Percentiles rank a stretch among this genome's conserved stretches.
These are phyloP conservation scores for Chionis minor DNA, from an alignment of 2,113 vertebrate genomes.

Conservation along the genomic window DNA sequence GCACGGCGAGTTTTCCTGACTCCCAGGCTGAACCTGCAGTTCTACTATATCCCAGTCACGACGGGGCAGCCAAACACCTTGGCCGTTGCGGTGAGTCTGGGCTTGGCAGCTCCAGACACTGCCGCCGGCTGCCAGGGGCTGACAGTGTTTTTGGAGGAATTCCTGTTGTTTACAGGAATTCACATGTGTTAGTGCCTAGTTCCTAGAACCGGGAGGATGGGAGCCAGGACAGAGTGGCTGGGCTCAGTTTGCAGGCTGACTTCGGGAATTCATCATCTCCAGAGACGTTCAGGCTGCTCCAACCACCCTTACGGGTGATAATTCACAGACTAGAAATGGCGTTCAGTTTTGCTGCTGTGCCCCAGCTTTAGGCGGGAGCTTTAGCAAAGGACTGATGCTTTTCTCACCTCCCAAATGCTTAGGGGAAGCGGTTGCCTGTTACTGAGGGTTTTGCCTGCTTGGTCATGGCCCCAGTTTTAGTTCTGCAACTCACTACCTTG, in stretches of 20 bases:
- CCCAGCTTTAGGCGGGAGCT: neutral
- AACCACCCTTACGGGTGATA: neutral
- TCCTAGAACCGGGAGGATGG: neutral
- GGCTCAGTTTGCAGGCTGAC: neutral
- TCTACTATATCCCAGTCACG: conserved; percentile 89
- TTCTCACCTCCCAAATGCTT: neutral
- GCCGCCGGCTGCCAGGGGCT: neutral
- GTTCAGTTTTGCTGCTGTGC: neutral
- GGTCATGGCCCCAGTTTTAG: neutral
- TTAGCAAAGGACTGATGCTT: neutral
- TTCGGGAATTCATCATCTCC: neutral
- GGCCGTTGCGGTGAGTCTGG: conserved; percentile 59
- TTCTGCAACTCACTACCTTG: neutral
- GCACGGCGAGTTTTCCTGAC: conserved; percentile 84
- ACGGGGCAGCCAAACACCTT: neutral
- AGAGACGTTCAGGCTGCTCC: neutral
- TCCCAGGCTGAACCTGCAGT: conserved; percentile 85
- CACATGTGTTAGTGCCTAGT: rapidly evolving
- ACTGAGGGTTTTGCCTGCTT: neutral
- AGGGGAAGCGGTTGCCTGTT: neutral
- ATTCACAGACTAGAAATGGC: neutral
- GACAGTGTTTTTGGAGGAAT: rapidly evolving
- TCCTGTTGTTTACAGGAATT: neutral
- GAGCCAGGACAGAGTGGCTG: neutral
- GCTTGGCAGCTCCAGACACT: rapidly evolving